A percentile compares a stretch with the other conserved stretches of the same genome.
Conservation (phyloP, 2,797 vertebrate genomes). For the Caiman crocodilus region DNA sequence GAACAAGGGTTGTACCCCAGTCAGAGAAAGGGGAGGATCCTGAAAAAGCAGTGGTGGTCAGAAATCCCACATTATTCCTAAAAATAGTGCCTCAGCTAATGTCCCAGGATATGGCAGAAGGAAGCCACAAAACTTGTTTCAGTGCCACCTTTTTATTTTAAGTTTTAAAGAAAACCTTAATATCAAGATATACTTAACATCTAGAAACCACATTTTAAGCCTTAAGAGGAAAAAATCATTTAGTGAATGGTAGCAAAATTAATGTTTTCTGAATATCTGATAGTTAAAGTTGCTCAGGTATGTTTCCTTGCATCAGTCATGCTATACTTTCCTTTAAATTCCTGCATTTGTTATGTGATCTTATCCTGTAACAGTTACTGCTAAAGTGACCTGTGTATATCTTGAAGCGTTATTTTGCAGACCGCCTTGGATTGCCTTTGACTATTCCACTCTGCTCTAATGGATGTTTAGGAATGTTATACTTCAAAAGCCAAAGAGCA, state of each 20-base stretch:
- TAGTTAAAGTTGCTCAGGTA: accelerated
- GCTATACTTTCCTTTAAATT: background rate
- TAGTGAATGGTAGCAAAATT: background rate
- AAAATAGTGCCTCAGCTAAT: constrained; percentile 12
- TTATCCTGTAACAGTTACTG: constrained; percentile 3
- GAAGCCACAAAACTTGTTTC: constrained; percentile 19
- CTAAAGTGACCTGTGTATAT: background rate
- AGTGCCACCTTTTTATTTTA: background rate
- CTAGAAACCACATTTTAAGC: background rate
- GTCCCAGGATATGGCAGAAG: constrained; percentile 1
- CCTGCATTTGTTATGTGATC: background rate
- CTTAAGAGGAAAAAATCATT: background rate
- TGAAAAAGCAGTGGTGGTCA: constrained; percentile 19
- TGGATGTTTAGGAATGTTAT: constrained; percentile 34
- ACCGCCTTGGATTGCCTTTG: constrained; percentile 33
- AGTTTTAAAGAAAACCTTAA: background rate
- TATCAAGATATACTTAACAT: background rate
- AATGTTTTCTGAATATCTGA: background rate
- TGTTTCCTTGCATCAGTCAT: background rate
- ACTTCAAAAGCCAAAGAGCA: constrained; percentile 33
- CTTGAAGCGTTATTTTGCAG: constrained; percentile 21
- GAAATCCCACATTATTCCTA: constrained; percentile 1
- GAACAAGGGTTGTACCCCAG: background rate
- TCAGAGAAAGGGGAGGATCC: background rate
- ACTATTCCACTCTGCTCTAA: constrained; percentile 35